Conservation (phyloP, 2,888 invertebrate species). For the Lysandra bellargus region DNA sequence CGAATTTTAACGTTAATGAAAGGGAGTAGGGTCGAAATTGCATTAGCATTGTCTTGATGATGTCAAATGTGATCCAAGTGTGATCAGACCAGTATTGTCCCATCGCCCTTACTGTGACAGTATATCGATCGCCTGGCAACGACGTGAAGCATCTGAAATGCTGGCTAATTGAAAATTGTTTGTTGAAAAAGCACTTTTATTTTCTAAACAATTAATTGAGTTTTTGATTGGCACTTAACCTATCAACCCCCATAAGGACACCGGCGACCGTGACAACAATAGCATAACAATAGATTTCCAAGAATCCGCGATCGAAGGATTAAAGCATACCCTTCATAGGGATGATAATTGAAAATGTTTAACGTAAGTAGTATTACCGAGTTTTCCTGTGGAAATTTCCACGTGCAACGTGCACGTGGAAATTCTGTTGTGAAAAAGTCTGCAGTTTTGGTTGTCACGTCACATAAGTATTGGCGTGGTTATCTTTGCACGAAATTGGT, state of each 20-base stretch:
- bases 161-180: slow-evolving; percentile 37
- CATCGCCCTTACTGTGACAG: slow-evolving; percentile 37
- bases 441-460: not conserved
- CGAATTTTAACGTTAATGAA: not conserved
- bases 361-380: not conserved
- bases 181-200: not conserved
- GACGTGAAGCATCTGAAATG: slow-evolving; percentile 41
- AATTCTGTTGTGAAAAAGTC: no score
- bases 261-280: no score
- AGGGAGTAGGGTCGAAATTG: not conserved
- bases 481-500: not conserved
- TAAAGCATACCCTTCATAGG: not conserved
- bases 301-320: no score
- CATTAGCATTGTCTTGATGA: not conserved
- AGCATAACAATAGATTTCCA: no score
- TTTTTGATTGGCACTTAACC: not conserved
- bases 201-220: not conserved
- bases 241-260: no score
- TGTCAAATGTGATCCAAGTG: slow-evolving; percentile 51
- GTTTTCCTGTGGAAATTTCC: slow-evolving; percentile 10
- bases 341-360: not conserved
- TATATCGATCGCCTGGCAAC: slow-evolving; percentile 40
- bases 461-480: not conserved
- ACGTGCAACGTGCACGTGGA: no score
- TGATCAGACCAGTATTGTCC: slow-evolving; percentile 42